Base-by-base conservation (phyloP, 2,888 invertebrate species). In the Caenorhabditis japonica region DNA sequence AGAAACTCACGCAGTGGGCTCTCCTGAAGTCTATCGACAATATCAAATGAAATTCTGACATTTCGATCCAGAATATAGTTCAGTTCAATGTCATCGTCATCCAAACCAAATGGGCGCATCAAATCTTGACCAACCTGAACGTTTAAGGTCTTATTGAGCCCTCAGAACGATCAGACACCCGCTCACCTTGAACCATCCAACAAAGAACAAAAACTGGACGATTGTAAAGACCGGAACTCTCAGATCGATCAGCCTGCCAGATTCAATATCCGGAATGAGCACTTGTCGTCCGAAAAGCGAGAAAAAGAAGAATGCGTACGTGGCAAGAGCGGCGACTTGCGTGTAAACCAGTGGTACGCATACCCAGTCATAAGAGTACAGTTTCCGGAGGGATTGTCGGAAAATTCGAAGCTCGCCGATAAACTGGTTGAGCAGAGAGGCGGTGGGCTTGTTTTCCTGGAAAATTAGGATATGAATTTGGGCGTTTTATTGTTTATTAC, bases 221-320 rank as follows among this genome's bases (percentile, higher is more conserved):
- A 79, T 77, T 0, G 76, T 68, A 59, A 82, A 81, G 21, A 82
- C 49, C 4, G 82, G 82, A 8, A 82, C 53, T 17, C 30, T 51
- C 38, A 80, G 36, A 56, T 82, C 80, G n/a, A 82, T 64, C 19
- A 75, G 75, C 41, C 59, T 59, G 21, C 69, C 70, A 3, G 53
- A 47, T 38, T 75, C 52, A 23, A 79, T 60, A 19, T 79, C 75
- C 7, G 73, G 68, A n/a, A 75, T 21, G 2, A 79, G 53, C 10
- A 71, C 33, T 77, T 89, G 89, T 5, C 88, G 84, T 21, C 88
- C 88, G 33, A 89, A 82, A 21, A 89, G 78, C 60, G 86, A 85
- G 49, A 88, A 85, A 2, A 86, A 86, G 76, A 89, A 89, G 77
- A 87, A 89, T n/a, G 85, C 85, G 68, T 89, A 88, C 4, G 88